Base-by-base conservation (phyloP, 2,113 vertebrate species). In the Oreotrochilus melanogaster region DNA sequence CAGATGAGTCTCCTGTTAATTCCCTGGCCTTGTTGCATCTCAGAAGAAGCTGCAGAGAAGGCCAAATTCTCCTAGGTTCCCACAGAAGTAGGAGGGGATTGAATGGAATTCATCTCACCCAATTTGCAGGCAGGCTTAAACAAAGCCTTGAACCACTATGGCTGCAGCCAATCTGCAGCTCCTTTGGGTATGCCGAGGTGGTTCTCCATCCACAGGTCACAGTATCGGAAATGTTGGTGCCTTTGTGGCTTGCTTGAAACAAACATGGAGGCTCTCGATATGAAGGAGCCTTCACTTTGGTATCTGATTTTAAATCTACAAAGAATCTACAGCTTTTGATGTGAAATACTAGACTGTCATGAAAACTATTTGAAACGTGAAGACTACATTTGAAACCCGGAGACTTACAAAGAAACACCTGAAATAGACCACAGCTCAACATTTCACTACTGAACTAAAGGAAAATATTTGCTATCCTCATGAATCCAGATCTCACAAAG, bases 61-160 rank as follows among this genome's bases (percentile, higher is more conserved):
- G 64, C 64, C 43, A 69, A 51, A 56, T 80, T 73, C 42, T 90
- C 64, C n/a, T 65, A 65, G 47, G 50, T 73, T 94, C 58, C 62
- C 62, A 79, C 45, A 78, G 76, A 85, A 89, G 73, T 21, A 66
- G 31, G 58, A 87, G 54, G 89, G 42, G 84, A 82, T 75, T 75
- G 92, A 71, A 85, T 89, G 70, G 62, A 27, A 87, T 79, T 91
- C 71, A 79, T 94, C 87, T 62, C 85, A 89, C 66, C 81, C 50
- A 21, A 15, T 60, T 42, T 82, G 54, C 66, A 93, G 87, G 30
- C 87, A 91, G 84, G 94, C 84, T 91, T 89, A 75, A 88, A 91
- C 91, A 96, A 87, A 95, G 84, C 66, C 47, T 74, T 28, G 66
- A 42, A 57, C 66, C 0, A 2, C 79, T 93, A 37, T 51, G 85